A percentile compares a stretch with the other conserved stretches of the same genome.
Evolutionary conservation across 2,797 vertebrate genomes (phyloP).

Genomic region (Delichon dasypus): DNA sequence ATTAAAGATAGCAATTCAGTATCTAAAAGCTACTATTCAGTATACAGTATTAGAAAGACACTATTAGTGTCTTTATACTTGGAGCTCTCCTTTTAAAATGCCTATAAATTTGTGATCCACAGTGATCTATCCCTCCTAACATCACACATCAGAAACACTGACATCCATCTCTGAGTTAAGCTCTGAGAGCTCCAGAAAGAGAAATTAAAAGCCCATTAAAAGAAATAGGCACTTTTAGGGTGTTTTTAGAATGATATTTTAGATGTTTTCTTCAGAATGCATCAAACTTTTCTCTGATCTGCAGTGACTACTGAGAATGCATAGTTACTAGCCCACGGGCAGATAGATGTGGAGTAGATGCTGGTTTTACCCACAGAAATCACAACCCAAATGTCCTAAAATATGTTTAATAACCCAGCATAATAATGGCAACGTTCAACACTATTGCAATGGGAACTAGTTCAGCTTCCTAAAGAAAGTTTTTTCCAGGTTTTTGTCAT

Average conservation of each 20-base stretch:
- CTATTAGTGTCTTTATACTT: neutral
- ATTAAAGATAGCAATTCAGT: neutral
- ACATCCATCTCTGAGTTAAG: neutral
- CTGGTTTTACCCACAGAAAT: neutral
- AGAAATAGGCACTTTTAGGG: neutral
- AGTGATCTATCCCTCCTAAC: neutral
- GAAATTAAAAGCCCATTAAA: neutral
- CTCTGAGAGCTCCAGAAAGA: neutral
- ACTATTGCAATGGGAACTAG: neutral
- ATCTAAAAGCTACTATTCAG: neutral
- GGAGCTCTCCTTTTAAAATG: neutral
- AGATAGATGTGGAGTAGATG: neutral
- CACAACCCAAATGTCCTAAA: neutral
- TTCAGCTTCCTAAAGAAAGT: neutral
- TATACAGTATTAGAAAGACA: too few relatives aligned
- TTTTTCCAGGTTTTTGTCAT: neutral
- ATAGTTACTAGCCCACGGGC: neutral
- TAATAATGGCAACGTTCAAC: neutral
- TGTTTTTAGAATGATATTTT: neutral
- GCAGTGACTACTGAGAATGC: neutral
- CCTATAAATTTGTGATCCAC: neutral
- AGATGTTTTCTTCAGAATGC: neutral
- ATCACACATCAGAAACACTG: neutral
- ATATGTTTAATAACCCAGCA: neutral
- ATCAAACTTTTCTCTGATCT: neutral